A percentile compares a stretch with the other conserved stretches of the same genome.
Evolutionary conservation across 2,113 vertebrate genomes (phyloP).

Genomic region (Vulpes vulpes): DNA sequence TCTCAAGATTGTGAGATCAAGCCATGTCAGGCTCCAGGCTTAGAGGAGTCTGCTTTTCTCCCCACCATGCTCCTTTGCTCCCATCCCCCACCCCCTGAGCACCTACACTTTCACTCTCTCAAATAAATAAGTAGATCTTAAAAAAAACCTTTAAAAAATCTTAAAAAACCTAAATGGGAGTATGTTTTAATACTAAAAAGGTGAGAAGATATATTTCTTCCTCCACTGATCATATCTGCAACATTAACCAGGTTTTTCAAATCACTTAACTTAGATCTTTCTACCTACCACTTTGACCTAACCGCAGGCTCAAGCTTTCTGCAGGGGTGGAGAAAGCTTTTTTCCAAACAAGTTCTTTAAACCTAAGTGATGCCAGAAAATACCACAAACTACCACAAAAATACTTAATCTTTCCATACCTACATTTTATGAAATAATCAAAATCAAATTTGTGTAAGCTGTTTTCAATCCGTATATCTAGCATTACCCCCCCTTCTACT

Average conservation of each 20-base stretch:
- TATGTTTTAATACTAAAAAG: not conserved
- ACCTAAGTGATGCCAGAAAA: not conserved
- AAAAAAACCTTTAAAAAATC: too few relatives aligned
- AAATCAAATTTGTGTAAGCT: not conserved
- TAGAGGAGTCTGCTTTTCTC: not conserved
- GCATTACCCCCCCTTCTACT: not conserved
- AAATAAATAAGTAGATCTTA: not conserved
- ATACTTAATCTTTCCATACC: not conserved
- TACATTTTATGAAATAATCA: not conserved
- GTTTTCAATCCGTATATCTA: not conserved
- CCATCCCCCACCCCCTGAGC: too few relatives aligned
- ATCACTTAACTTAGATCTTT: not conserved
- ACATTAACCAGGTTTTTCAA: not conserved
- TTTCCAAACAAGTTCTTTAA: not conserved
- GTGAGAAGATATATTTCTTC: not conserved
- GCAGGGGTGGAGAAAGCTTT: not conserved
- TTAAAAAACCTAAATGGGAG: not conserved
- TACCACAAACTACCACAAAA: not conserved
- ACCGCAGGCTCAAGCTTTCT: not conserved
- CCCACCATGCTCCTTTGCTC: not conserved
- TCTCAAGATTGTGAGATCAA: not conserved
- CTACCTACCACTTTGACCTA: not conserved
- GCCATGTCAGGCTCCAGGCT: not conserved
- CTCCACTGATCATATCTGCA: not conserved
- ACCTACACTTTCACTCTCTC: not conserved